Percentiles rank a stretch among this genome's conserved stretches.
Evolutionary conservation across 2,797 vertebrate species (phyloP).

Genomic region (Meriones psammophilus): DNA sequence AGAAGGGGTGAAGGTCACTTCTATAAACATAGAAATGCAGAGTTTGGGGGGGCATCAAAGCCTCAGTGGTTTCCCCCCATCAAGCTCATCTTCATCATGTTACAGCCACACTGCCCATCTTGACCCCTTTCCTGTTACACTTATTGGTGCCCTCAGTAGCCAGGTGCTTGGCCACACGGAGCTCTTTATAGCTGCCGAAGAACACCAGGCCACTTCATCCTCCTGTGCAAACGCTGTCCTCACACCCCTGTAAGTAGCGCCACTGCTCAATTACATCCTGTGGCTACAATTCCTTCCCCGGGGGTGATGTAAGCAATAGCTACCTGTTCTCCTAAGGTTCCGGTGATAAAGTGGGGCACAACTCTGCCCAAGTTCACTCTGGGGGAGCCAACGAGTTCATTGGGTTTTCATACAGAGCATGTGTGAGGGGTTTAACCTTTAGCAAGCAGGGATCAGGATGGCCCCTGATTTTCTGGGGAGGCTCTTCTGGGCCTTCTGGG

Average conservation of each 20-base stretch:
- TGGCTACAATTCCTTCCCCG: neutral
- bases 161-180: neutral
- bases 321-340: neutral
- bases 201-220: neutral
- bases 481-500: no score
- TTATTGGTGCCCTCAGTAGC: neutral
- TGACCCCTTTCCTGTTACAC: neutral
- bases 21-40: neutral
- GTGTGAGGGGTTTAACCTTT: neutral
- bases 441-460: neutral
- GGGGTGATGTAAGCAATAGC: neutral
- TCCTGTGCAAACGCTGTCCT: neutral
- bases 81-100: fast-evolving
- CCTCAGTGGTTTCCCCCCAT: neutral
- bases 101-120: neutral
- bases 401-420: neutral
- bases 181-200: neutral
- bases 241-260: neutral
- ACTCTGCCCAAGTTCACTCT: neutral
- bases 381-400: neutral
- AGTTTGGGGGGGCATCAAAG: neutral
- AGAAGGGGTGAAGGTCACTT: neutral
- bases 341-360: neutral
- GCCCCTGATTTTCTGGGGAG: no score
- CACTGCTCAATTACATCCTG: neutral